Evolutionary conservation across 2,797 vertebrate genomes (phyloP).

Genomic region (Austrolebias charrua): DNA sequence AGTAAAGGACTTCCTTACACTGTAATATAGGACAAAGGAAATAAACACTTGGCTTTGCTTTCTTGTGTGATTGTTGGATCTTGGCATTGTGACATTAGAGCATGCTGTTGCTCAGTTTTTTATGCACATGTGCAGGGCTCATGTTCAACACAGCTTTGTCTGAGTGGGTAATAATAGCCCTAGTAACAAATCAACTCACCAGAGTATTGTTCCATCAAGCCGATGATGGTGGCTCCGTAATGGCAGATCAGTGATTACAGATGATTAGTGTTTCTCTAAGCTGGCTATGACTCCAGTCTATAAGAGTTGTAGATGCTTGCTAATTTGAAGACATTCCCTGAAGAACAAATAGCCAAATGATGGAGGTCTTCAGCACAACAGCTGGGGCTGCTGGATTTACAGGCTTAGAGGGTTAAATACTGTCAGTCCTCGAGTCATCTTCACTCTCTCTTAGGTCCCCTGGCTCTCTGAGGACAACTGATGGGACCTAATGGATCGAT

Average conservation of each 20-base stretch:
- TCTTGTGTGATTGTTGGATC: background rate
- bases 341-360: constrained; percentile 50
- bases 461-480: constrained; percentile 46
- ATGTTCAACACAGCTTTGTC: constrained; percentile 22
- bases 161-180: constrained; percentile 39
- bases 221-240: constrained; percentile 48
- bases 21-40: constrained; percentile 6
- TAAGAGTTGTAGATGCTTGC: constrained; percentile 25
- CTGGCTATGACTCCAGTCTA: constrained; percentile 28
- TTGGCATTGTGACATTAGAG: background rate
- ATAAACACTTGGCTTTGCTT: background rate
- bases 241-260: constrained; percentile 57
- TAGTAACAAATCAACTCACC: constrained; percentile 29
- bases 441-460: constrained; percentile 38
- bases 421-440: constrained; percentile 50
- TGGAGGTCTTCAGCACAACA: constrained; percentile 51
- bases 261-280: constrained; percentile 55
- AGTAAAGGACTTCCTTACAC: constrained; percentile 15
- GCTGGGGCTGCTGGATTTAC: constrained; percentile 62
- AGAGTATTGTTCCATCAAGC: constrained; percentile 48
- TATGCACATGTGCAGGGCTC: background rate
- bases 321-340: constrained; percentile 55
- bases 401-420: constrained; percentile 54
- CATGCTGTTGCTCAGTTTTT: constrained; percentile 10
- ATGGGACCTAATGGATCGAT: constrained; percentile 61